These are phyloP conservation scores for Strix occidentalis DNA, from an alignment of 2,797 vertebrate genomes.

Conservation along the genomic window DNA sequence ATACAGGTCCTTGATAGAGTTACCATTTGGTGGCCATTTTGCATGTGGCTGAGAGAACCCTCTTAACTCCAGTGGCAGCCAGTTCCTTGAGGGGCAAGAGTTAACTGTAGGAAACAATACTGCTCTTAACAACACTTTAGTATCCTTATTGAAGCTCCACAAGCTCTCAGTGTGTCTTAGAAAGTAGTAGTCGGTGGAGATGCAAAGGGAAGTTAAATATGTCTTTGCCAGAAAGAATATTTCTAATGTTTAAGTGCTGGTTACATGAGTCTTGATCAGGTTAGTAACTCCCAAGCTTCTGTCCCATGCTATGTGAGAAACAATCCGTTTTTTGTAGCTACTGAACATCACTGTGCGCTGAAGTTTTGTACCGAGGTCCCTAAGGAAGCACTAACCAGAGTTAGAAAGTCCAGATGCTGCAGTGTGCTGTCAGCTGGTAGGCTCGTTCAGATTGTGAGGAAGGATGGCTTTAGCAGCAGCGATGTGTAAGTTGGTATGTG, in stretches of 20 bases:
- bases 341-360: not conserved
- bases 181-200: not conserved
- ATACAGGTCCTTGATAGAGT: not conserved
- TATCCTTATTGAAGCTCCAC: not conserved
- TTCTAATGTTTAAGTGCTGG: not conserved
- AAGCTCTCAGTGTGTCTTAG: not conserved
- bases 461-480: not conserved
- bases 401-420: not conserved
- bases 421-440: not conserved
- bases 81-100: not conserved
- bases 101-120: not conserved
- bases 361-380: not conserved
- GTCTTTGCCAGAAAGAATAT: not conserved
- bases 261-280: not conserved
- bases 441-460: not conserved
- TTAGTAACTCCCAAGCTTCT: not conserved
- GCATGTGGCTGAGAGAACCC: not conserved
- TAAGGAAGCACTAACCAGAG: not conserved
- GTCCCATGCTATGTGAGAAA: not conserved
- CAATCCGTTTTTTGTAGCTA: not conserved
- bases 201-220: not conserved
- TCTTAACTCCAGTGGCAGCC: not conserved
- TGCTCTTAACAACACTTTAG: not conserved
- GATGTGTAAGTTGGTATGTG: not conserved
- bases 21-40: not conserved